Evolutionary conservation across 2,888 invertebrate genomes (phyloP), one percentile per base, ranked within the genome.

Genomic region (Ischnura elegans): DNA sequence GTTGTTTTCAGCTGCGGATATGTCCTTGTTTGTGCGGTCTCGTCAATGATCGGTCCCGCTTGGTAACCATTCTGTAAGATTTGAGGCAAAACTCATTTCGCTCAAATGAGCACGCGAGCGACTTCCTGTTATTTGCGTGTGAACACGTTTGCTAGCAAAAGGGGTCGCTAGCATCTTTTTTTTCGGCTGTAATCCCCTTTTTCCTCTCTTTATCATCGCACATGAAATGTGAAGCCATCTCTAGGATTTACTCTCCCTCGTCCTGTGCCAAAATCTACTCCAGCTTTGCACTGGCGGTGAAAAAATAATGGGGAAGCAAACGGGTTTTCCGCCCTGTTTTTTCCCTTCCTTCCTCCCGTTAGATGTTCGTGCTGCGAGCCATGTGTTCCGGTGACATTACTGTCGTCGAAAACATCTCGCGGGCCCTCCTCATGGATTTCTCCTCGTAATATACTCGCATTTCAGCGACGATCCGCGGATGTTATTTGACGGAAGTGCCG

Each of bases 71-170:
- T 76, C 76, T 36, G 76, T 36, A 76, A 25, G 76, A 76, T 76
- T 36, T 76, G 29, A 36, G 76, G 10, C 29, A 76, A 76, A 76
- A 76, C 76, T 76, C 76, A 61, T 76, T 76, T 76, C 76, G 36
- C 76, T 76, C 76, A 76, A 76, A 36, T 76, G 76, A 76, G 76
- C 76, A 36, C 76, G 25, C 76, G 76, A 76, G 76, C 29, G 76
- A 76, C 76, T 76, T 76, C 76, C 76, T 76, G 76, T 76, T 76
- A 76, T 29, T 76, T 76, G 76, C 76, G 76, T 76, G 76, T 76
- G 76, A 76, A 76, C 76, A n/a, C 36, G 76, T n/a, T 29, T 29
- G 36, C 36, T 8, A 76, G 29, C 36, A 13, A 76, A 76, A 76
- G 36, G 76, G 76, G 76, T 1, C 13, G 13, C 51, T 61, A 61